phyloP scores from a whole-genome alignment of 53 echinoderm and acorn worm genomes.

The Patiria pectinifera region DNA sequence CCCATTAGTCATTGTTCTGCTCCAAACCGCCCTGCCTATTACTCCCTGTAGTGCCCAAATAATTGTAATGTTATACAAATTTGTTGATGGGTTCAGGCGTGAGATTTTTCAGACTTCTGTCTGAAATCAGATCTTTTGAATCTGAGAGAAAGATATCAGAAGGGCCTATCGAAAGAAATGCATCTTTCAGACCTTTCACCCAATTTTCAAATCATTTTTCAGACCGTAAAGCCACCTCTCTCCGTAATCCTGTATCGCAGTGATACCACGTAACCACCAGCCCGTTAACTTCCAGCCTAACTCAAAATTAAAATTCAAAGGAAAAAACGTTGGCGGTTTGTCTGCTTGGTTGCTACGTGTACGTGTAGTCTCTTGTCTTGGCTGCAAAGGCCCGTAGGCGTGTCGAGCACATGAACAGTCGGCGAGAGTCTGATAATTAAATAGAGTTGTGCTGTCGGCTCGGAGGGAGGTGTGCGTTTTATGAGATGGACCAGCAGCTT shows the following conservation, averaged over 20 bases:
- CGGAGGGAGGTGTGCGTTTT: conserved; percentile 34
- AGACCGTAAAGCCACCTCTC: not conserved
- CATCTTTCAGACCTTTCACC: too few relatives aligned
- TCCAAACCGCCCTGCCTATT: too few relatives aligned
- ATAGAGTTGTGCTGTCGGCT: conserved; percentile 46
- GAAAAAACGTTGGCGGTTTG: not conserved
- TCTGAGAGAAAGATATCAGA: too few relatives aligned
- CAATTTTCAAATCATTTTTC: too few relatives aligned
- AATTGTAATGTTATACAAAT: too few relatives aligned
- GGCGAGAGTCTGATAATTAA: conserved; percentile 43
- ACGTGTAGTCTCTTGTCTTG: not conserved
- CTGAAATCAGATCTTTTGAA: too few relatives aligned
- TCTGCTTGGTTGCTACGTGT: conserved; percentile 26
- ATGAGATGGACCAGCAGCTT: conserved; percentile 48
- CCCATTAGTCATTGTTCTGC: too few relatives aligned
- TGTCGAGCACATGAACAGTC: conserved; percentile 36
- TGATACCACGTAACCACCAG: not conserved
- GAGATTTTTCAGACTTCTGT: too few relatives aligned
- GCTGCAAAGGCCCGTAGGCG: not conserved
- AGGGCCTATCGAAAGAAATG: too few relatives aligned
- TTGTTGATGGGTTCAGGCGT: too few relatives aligned
- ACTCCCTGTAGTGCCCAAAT: too few relatives aligned
- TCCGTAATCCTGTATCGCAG: not conserved
- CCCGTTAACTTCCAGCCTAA: not conserved
- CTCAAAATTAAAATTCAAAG: not conserved